Base-by-base conservation (phyloP, 1,140 invertebrate species). In the Mesaphorura yosii region DNA sequence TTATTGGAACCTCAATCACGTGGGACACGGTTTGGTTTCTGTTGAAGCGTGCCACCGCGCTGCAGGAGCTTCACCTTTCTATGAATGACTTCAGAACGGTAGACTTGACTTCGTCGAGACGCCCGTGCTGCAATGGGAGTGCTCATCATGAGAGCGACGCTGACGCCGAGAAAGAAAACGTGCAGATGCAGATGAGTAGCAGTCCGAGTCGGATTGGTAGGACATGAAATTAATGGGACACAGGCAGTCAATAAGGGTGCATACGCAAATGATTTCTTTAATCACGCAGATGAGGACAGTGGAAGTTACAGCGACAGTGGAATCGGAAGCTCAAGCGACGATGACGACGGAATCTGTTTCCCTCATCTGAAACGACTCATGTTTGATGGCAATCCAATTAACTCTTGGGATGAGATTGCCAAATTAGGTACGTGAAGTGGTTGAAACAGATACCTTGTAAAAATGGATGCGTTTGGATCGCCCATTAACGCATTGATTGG, bases 21-120 rank as follows among this genome's bases (percentile, higher is more conserved):
- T 93, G 88, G 88, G 73, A 78, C 20, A 83, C 80, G 58, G 78
- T 93, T n/a, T 76, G 81, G 54, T 76, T 78, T 15, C 71, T 93
- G 41, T 72, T 93, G 3, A 77, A 80, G 31, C 59, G 76, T 77
- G 65, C 74, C 84, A 53, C 85, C 76, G 62, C 74, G 66, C 70
- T 94, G 15, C 83, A 88, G 73, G 90, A 95, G 70, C 73, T 95
- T 25, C 89, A 94, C 69, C 69, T 94, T 54, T 91, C 88, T 59
- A 73, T 92, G 14, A 89, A 89, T 67, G 82, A 88, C 62, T 92
- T 88, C 68, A 76, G 75, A 15, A 76, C 78, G 53, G 81, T 93
- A 1, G 75, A 82, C n/a, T 55, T 81, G 1, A n/a, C n/a, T n/a
- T n/a, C n/a, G n/a, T n/a, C n/a, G n/a, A n/a, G n/a, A 69, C 67